A percentile compares a stretch with the other conserved stretches of the same genome.
These are phyloP conservation scores for Diaperis boleti DNA, from an alignment of 2,888 invertebrate species.

Conservation along the genomic window DNA sequence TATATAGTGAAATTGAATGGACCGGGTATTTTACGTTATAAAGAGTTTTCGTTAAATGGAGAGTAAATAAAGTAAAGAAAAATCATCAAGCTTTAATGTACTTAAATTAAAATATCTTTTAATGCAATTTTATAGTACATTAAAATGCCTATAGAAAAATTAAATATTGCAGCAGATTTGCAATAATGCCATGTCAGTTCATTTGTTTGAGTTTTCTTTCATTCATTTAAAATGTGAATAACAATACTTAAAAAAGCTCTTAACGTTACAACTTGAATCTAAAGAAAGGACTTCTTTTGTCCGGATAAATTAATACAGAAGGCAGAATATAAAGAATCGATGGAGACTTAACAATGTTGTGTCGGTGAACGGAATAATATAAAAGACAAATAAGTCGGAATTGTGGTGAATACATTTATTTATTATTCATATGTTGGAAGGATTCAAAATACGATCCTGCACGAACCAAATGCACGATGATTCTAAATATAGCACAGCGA, in stretches of 20 bases:
- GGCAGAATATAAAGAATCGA: conserved; percentile 11
- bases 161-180: no score
- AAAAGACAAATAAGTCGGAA: conserved; percentile 9
- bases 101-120: no score
- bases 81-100: no score
- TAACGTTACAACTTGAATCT: not conserved
- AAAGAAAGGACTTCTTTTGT: conserved; percentile 1
- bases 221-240: not conserved
- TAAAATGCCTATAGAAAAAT: no score
- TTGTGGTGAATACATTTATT: conserved; percentile 1
- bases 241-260: not conserved
- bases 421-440: not conserved
- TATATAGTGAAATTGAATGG: no score
- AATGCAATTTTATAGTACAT: no score
- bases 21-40: no score
- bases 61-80: no score
- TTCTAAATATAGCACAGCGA: no score
- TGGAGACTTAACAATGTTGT: conserved; percentile 6
- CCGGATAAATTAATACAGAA: conserved; percentile 2
- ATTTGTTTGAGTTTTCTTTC: not conserved
- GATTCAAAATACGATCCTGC: no score
- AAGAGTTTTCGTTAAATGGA: no score
- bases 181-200: not conserved
- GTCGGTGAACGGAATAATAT: conserved; percentile 1
- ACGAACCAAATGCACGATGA: not conserved